A percentile compares a stretch with the other conserved stretches of the same genome.
phyloP scores from a whole-genome alignment of 2,888 invertebrate species.

The Machimus rusticus region DNA sequence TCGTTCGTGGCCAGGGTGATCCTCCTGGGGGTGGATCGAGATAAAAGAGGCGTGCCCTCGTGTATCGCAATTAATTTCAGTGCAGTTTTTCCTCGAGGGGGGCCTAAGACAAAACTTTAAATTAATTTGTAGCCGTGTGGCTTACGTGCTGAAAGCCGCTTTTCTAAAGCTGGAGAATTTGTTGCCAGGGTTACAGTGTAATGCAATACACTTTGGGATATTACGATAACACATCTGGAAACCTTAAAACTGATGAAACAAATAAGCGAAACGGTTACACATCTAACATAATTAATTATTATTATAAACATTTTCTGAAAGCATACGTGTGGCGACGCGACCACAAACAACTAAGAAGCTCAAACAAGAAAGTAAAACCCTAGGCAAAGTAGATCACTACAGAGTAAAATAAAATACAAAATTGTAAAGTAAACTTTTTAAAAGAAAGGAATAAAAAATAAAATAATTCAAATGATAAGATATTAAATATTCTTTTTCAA shows the following conservation, averaged over 20 bases:
- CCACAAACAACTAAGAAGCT: no score
- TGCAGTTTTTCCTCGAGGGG: neutral
- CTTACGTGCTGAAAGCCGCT: neutral
- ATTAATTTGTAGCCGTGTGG: neutral
- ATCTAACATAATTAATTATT: no score
- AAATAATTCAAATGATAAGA: no score
- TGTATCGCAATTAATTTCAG: neutral
- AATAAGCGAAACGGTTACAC: neutral
- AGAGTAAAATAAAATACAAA: no score
- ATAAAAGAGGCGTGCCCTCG: neutral
- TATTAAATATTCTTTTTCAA: no score
- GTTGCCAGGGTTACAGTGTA: neutral
- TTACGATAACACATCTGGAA: neutral
- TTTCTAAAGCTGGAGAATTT: neutral
- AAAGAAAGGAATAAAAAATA: no score
- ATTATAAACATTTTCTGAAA: no score
- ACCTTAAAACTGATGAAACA: neutral
- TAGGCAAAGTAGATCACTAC: no score
- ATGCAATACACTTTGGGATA: neutral
- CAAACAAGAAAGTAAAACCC: no score
- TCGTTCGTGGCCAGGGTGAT: neutral
- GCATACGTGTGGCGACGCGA: no score
- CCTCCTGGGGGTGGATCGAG: neutral
- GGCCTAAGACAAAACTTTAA: neutral
- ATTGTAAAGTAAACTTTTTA: no score